Evolutionary conservation across 2,888 invertebrate species (phyloP).

Genomic region (Sinohyriopsis cumingii): DNA sequence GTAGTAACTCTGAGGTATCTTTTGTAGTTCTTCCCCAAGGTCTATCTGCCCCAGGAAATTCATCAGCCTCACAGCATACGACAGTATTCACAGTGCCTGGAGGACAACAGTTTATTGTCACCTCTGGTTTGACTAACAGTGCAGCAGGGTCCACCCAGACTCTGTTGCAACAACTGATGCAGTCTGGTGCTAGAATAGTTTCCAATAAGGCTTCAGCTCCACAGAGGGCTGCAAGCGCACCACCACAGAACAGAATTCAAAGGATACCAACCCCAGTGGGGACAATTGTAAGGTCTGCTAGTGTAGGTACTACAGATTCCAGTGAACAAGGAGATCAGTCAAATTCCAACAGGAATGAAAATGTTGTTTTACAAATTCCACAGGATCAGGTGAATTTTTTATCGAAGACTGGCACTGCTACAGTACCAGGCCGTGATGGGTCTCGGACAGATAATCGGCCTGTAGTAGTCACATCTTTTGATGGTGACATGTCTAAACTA

Average conservation of each 20-base stretch:
- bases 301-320: conserved; percentile 49
- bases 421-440: conserved; percentile 53
- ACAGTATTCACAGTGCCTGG: conserved; percentile 47
- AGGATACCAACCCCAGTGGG: conserved; percentile 22
- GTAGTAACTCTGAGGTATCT: conserved; percentile 30
- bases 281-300: conserved; percentile 57
- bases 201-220: conserved; percentile 29
- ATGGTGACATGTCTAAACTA: neutral
- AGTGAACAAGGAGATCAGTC: neutral
- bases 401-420: conserved; percentile 63
- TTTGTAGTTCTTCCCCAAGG: conserved; percentile 30
- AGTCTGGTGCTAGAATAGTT: conserved; percentile 35
- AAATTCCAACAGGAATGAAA: conserved; percentile 3
- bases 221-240: conserved; percentile 59
- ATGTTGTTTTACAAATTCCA: conserved; percentile 30
- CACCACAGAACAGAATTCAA: conserved; percentile 38
- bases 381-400: conserved; percentile 58
- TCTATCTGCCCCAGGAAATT: too few relatives aligned
- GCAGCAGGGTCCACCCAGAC: conserved; percentile 35
- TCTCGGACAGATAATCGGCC: conserved; percentile 23
- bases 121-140: conserved; percentile 15
- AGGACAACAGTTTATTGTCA: conserved; percentile 32
- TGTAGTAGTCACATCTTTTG: conserved; percentile 3
- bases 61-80: too few relatives aligned
- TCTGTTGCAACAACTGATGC: conserved; percentile 37